These are phyloP conservation scores for Heliconius nattereri DNA, from an alignment of 1,140 invertebrate genomes.

Conservation along the genomic window DNA sequence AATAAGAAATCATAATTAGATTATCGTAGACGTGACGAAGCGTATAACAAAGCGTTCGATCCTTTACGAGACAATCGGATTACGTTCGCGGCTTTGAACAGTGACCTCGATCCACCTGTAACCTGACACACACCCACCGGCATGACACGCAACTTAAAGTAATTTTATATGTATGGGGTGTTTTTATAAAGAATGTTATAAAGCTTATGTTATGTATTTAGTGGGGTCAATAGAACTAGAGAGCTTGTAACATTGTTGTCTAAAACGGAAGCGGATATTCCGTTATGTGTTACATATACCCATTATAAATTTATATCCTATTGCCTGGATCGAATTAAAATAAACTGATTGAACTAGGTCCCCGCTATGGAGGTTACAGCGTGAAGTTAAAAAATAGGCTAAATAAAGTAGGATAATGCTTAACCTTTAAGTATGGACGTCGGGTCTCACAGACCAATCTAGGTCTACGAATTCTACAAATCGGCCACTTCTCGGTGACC, in stretches of 20 bases:
- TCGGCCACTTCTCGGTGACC: no score
- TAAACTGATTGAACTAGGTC: no score
- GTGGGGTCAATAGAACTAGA: neutral
- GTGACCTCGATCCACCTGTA: slow-evolving; percentile 53
- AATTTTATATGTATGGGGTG: neutral
- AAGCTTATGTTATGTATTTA: neutral
- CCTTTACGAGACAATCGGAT: slow-evolving; percentile 62
- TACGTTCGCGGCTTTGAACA: slow-evolving; percentile 69
- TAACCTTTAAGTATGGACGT: no score
- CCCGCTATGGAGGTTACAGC: no score
- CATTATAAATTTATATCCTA: no score
- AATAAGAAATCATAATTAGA: slow-evolving; percentile 52
- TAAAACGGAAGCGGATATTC: no score
- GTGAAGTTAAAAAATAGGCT: no score
- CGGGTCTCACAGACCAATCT: no score
- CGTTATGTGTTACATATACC: no score
- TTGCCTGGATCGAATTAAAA: no score
- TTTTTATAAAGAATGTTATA: neutral
- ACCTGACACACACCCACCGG: slow-evolving; percentile 12
- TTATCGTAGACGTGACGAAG: slow-evolving; percentile 54
- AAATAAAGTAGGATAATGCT: no score
- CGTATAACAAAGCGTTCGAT: slow-evolving; percentile 53
- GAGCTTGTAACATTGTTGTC: neutral
- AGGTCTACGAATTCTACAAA: no score
- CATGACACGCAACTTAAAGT: slow-evolving; percentile 6